Evolutionary conservation across 2,888 invertebrate genomes (phyloP).

Genomic region (Athalia rosae): DNA sequence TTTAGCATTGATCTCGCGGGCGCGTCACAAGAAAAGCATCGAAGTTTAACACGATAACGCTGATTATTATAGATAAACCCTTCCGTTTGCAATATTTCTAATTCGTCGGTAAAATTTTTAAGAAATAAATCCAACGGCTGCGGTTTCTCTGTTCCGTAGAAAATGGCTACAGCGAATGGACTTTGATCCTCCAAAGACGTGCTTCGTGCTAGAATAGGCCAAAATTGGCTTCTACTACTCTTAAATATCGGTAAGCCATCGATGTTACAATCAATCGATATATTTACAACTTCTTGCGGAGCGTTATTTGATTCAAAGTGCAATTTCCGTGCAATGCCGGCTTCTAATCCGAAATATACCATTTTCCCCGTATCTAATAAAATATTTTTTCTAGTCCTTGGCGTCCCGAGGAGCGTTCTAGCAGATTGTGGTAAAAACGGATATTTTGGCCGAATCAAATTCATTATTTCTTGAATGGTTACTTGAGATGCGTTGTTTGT

Average conservation of each 20-base stretch:
- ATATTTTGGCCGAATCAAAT: background rate
- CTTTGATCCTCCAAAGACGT: no score
- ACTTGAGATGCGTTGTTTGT: background rate
- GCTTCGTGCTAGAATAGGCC: no score
- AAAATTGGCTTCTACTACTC: no score
- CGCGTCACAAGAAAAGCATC: background rate
- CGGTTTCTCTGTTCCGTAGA: no score
- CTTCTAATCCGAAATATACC: background rate
- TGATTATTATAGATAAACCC: background rate
- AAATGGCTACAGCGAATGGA: no score
- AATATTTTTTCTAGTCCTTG: background rate
- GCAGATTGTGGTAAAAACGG: background rate
- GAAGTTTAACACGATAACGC: background rate
- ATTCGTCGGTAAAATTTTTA: conserved; percentile 1
- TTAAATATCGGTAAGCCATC: no score
- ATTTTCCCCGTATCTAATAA: background rate
- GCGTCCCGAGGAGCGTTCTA: background rate
- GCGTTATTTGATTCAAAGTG: background rate
- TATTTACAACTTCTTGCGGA: background rate
- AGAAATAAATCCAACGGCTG: conserved; percentile 14
- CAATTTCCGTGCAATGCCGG: background rate
- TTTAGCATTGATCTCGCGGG: background rate
- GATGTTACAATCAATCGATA: no score
- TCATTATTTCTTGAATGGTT: conserved; percentile 6
- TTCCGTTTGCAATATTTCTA: conserved; percentile 8